These are phyloP conservation scores for Antigone vipio DNA, from an alignment of 2,113 vertebrate genomes.

Conservation along the genomic window DNA sequence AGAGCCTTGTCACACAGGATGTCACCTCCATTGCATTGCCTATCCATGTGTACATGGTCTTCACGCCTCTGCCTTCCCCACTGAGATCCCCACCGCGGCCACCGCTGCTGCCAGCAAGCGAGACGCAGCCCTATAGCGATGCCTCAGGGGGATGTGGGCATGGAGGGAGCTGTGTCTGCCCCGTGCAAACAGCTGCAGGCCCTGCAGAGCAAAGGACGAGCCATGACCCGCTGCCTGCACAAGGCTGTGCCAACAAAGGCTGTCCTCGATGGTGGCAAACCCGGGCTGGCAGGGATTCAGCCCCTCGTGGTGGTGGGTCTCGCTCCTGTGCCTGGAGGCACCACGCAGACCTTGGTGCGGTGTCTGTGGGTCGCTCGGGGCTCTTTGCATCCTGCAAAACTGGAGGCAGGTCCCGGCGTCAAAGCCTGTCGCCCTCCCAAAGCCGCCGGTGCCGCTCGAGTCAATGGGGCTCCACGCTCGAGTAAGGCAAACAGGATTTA, in stretches of 20 bases:
- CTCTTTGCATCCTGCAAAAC: background rate
- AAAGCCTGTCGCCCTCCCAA: background rate
- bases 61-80: accelerated
- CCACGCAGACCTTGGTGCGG: accelerated
- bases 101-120: accelerated
- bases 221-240: background rate
- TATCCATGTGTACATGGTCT: accelerated
- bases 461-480: background rate
- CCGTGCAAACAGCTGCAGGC: background rate
- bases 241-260: background rate
- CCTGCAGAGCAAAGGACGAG: background rate
- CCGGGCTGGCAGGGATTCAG: background rate
- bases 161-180: background rate
- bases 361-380: accelerated
- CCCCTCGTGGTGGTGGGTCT: accelerated
- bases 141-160: background rate
- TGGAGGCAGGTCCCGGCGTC: accelerated
- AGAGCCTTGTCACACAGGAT: background rate
- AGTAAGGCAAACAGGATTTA: slow-evolving; percentile 59
- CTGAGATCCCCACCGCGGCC: accelerated
- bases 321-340: background rate
- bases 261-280: background rate
- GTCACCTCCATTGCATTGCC: background rate
- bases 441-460: accelerated
- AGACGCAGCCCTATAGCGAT: accelerated